Base-by-base conservation (phyloP, 2,797 vertebrate genomes). In the Channa striata region DNA sequence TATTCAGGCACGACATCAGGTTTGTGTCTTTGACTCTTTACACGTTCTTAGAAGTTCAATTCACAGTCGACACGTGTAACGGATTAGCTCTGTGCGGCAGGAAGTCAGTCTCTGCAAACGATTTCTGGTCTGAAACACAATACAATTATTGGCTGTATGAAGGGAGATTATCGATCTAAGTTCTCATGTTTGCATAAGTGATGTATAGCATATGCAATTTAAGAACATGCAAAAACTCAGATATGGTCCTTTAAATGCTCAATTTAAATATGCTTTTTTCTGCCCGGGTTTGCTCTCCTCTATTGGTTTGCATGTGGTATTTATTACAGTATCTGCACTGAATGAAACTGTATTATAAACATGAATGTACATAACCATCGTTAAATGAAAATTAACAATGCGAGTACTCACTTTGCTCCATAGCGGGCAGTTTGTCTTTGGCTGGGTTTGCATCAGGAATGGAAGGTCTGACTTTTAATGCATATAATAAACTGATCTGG, bases 341-440 rank as follows among this genome's bases (percentile, higher is more conserved):
- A 92, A 92, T 91, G 89, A 90, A 80, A 66, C 81, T 93, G 92
- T 88, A 89, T 80, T 82, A 93, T 90, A 90, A 88, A 92, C 79
- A 89, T 90, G 92, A 92, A 92, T 94, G 93, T 94, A 94, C 80
- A 94, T 90, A 91, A 80, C 76, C 86, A 90, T 87, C 68, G 60
- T 87, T 83, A 50, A 84, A 88, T 82, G 87, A 87, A 84, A 75
- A 68, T 84, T 82, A 77, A 85, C 77, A 82, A 79, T 83, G 86
- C 62, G 65, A 79, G 59, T 52, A 47, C 70, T 83, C 71, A 69
- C 74, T 78, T 78, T 72, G 82, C 89, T 90, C 75, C 58, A 42
- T 61, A 52, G 84, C 64, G 78, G 83, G 73, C 74, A 36, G 53
- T 72, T 63, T 69, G 74, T 82, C 37, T 54, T 40, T n/a, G 62